Evolutionary conservation across 2,888 invertebrate species (phyloP), one percentile per base, ranked within the genome.

Genomic region (Dexiosoma caninum): DNA sequence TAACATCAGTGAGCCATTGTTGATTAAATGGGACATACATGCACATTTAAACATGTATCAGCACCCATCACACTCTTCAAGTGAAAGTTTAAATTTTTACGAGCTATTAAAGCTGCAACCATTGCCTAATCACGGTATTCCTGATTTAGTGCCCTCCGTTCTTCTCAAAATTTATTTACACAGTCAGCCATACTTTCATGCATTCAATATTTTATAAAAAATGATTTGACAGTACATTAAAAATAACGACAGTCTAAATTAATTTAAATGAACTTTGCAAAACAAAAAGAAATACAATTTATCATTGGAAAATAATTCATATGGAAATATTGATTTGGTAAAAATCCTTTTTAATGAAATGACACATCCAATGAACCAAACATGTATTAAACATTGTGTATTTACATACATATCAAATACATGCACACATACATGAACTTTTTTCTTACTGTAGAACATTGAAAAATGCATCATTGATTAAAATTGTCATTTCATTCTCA

Each of bases 401-500:
- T 37, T 21, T 27, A 44, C 14, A 30, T 23, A 4, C 10, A 55
- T 19, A 71, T 51, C 7, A 51, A 51, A 62, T 9, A 49, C 49
- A 70, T 77, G 64, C 64, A 64, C 7, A 51, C 27, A 62, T 9
- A 49, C 49, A 70, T 77, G 64, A 64, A 64, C 55, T 69, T 64
- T 70, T 57, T 64, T 77, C 64, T 57, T 70, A 70, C 62, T 70
- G 40, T 57, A 49, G 57, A 78, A 71, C 71, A 78, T 78, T 66
- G 57, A 66, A 78, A 78, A 78, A 64, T 78, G 77, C 71, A 78
- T 78, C 77, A 78, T 71, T 71, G 62, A 78, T 64, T 77, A 70
- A 62, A 70, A 70, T 9, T 67, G 75, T 75, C 67, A 59, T 67
- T 75, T 67, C 16, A 21, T 67, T 23, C 32, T 49, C 59, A 67